Conservation (phyloP, 2,113 vertebrate genomes). For the Corythaixoides concolor region DNA sequence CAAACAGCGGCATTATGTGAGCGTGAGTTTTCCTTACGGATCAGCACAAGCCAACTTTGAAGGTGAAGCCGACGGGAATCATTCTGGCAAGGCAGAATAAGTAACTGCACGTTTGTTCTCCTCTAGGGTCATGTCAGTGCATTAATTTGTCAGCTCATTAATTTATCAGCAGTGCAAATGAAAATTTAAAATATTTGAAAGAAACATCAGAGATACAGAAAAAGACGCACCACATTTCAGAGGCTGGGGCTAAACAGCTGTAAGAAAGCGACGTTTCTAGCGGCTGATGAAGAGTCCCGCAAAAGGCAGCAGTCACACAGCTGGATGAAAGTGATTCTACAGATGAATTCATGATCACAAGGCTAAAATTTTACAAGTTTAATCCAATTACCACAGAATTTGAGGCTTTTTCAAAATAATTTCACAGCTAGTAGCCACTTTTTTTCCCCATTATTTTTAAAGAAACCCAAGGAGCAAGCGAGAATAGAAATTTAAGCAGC, state of each 20-base stretch:
- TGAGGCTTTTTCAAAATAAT: not conserved
- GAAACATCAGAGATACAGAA: not conserved
- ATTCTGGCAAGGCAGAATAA: not conserved
- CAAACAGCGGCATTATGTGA: not conserved
- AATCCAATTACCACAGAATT: not conserved
- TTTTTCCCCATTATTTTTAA: not conserved
- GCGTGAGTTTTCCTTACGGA: not conserved
- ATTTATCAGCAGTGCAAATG: not conserved
- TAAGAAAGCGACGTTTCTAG: not conserved
- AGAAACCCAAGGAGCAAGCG: not conserved
- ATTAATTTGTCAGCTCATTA: not conserved
- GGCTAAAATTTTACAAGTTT: not conserved
- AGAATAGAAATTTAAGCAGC: not conserved
- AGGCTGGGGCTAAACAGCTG: not conserved
- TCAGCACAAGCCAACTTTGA: not conserved
- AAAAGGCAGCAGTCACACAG: not conserved
- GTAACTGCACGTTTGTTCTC: not conserved
- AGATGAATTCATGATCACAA: not conserved
- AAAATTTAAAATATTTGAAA: not conserved
- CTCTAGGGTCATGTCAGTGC: not conserved
- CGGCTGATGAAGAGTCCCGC: not conserved
- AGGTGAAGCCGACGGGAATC: not conserved
- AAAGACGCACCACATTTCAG: accelerated
- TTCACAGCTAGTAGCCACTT: not conserved
- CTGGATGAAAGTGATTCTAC: not conserved